Evolutionary conservation across 2,113 vertebrate species (phyloP), one percentile per base, ranked within the genome.

Genomic region (Sinocyclocheilus rhinocerous): DNA sequence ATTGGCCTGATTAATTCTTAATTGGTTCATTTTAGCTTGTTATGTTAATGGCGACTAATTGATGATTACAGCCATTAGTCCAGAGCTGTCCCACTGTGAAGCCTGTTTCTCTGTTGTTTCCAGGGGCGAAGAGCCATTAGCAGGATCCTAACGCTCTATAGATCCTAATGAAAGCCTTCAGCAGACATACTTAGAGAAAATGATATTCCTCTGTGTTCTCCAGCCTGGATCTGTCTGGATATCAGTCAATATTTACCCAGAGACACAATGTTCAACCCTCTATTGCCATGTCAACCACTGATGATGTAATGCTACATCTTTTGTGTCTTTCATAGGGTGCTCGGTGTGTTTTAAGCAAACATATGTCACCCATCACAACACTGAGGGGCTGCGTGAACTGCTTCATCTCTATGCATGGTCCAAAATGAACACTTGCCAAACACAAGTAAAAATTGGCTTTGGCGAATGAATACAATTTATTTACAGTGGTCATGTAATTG

Each of bases 21-120:
- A 67, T 52, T 81, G 84, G 65, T 86, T 83, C 10, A 55, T 72
- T 73, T 86, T 59, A 48, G 72, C 63, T 79, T 45, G 75, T 59
- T 87, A 75, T 73, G 24, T 84, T 81, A 89, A 82, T 82, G 36
- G 13, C 15, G 48, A 84, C 81, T 84, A 89, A 88, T 89, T 86
- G 72, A 81, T 89, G 78, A 89, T 89, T 86, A 89, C 36, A 81
- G 82, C 69, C 50, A 82, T 89, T 89, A 88, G 55, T 67, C 72
- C 39, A 59, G n/a, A 57, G 22, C 61, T 26, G 33, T 70, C 83
- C 59, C 50, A 36, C 26, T 61, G 77, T 81, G 77, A 73, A 84
- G 65, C 65, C 72, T 72, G 84, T 70, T 86, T 29, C 29, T 65
- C 39, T 70, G 85, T 63, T 76, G 81, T 45, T 84, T 75, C 73